Evolutionary conservation across 2,113 vertebrate genomes (phyloP), one percentile per base, ranked within the genome.

Genomic region (Collichthys lucidus): DNA sequence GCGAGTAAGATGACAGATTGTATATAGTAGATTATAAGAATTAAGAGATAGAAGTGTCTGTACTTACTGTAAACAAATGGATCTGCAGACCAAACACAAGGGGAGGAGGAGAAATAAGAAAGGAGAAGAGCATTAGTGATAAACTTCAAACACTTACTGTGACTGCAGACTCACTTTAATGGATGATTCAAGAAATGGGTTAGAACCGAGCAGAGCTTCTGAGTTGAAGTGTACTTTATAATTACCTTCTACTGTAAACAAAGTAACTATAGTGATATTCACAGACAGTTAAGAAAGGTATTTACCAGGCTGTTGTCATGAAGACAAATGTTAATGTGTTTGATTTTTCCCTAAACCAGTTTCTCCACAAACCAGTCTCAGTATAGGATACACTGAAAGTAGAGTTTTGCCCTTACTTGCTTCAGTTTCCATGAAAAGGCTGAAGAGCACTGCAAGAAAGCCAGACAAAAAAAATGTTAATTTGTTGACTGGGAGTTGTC

Each of bases 51-150:
- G 31, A 11, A 35, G 29, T 7, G 11, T 73, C 10, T 44, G 9
- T 40, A 94, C 95, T 95, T 90, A 96, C 95, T 95, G 92, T 96
- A 96, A 88, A 87, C 81, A 87, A 96, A 96, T 52, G 95, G 80
- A 87, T 93, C 95, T 96, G 85, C 31, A 82, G 40, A 74, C 5
- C 35, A 68, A 44, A 79, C 31, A 70, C 3, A 68, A 47, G 16
- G 71, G 12, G 20, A 70, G 52, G 47, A 49, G 20, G 40, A 61
- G n/a, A 50, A 17, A 47, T 12, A 35, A 63, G 10, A 65, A 40
- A 44, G 1, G 1, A 1, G 0, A 29, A 31, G 64, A 19, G 77
- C 9, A 68, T 77, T 4, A 46, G 62, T 50, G 24, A 44, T 8
- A 52, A 11, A 11, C 17, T 61, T 61, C 19, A 40, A 42, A 24